Conservation (phyloP, 2,113 vertebrate species). For the Corythornis vintsioides region DNA sequence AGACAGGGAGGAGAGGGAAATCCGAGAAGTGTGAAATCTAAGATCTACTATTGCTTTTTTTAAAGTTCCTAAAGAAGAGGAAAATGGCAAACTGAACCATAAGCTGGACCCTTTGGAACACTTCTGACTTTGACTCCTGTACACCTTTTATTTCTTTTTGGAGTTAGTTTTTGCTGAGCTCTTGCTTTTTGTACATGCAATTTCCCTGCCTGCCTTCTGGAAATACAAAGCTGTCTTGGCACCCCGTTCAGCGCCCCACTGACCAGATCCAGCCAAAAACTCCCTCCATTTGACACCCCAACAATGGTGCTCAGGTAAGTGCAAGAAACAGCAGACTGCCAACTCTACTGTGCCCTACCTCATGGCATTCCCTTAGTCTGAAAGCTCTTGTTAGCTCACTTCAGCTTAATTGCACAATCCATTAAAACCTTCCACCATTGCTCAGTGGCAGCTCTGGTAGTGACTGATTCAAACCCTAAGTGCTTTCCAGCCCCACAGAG, state of each 20-base stretch:
- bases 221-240: fast-evolving
- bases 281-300: background rate
- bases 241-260: background rate
- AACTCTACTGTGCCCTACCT: background rate
- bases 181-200: background rate
- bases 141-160: background rate
- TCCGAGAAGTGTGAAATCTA: background rate
- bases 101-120: background rate
- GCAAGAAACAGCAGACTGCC: background rate
- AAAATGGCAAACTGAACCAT: background rate
- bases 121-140: background rate
- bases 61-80: background rate
- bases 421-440: background rate
- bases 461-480: background rate
- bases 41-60: background rate
- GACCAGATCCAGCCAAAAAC: background rate
- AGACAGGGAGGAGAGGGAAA: background rate
- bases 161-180: background rate
- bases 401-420: background rate
- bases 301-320: background rate
- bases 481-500: background rate
- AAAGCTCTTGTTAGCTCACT: background rate
- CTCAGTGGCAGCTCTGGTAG: background rate
- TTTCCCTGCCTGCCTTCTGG: background rate
- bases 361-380: background rate